Conservation (phyloP, 2,113 vertebrate species). For the Dipodomys spectabilis region DNA sequence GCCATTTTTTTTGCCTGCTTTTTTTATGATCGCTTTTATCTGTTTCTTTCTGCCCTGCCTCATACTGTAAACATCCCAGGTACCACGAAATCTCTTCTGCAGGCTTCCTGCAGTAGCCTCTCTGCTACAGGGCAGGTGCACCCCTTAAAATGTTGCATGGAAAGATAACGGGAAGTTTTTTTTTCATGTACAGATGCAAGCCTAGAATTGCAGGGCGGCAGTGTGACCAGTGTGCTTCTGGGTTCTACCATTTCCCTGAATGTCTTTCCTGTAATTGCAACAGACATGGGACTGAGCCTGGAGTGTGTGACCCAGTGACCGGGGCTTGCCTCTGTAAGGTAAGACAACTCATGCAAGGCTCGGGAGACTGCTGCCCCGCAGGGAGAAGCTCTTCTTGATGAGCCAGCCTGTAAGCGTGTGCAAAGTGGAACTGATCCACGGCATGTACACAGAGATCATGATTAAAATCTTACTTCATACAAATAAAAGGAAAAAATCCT, state of each 20-base stretch:
- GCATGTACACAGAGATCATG: neutral
- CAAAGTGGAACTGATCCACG: neutral
- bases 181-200: constrained; percentile 89
- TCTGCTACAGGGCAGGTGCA: neutral
- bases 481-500: neutral
- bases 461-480: neutral
- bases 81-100: neutral
- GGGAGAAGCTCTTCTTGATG: neutral
- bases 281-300: constrained; percentile 86
- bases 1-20: neutral
- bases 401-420: neutral
- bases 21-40: neutral
- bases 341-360: constrained; percentile 55
- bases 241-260: constrained; percentile 91
- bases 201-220: constrained; percentile 89
- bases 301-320: constrained; percentile 90
- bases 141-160: neutral
- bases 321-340: constrained; percentile 97
- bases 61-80: fast-evolving
- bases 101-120: fast-evolving
- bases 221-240: constrained; percentile 92
- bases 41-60: neutral
- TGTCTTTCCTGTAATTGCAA: constrained; percentile 92
- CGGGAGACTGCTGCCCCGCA: fast-evolving
- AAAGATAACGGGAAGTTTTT: neutral